Conservation (phyloP, 2,113 vertebrate species). For the Vidua chalybeata region DNA sequence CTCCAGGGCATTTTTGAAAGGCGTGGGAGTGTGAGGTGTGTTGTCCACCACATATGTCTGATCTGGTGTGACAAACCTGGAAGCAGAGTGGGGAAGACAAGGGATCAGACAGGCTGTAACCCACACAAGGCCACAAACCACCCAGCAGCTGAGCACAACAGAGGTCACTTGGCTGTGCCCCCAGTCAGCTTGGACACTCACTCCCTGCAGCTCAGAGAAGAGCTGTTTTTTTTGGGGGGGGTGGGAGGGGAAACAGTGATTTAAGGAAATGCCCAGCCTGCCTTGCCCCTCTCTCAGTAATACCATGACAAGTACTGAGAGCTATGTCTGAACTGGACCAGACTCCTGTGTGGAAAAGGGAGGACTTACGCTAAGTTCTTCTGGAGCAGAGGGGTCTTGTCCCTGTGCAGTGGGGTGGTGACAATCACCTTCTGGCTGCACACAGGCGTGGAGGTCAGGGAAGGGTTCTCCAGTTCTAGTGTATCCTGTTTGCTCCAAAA, state of each 20-base stretch:
- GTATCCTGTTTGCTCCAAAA: constrained; percentile 95
- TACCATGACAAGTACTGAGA: not conserved
- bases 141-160: not conserved
- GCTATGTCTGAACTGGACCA: not conserved
- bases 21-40: constrained; percentile 91
- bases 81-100: not conserved
- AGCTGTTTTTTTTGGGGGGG: not conserved
- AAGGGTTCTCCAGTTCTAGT: constrained; percentile 91
- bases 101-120: not conserved
- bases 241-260: not conserved
- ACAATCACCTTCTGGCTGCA: constrained; percentile 96
- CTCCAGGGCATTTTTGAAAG: constrained; percentile 96
- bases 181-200: not conserved
- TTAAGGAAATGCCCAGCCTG: not conserved
- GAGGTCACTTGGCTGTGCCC: not conserved
- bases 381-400: constrained; percentile 92
- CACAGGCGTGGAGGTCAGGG: constrained; percentile 94
- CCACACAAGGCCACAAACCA: not conserved
- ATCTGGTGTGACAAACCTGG: constrained; percentile 93
- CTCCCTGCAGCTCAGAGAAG: not conserved
- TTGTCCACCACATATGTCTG: constrained; percentile 87
- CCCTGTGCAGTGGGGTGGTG: constrained; percentile 92
- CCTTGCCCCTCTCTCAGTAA: not conserved
- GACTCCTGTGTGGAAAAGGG: not conserved
- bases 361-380: constrained; percentile 86